These are phyloP conservation scores for Vulpes vulpes DNA, from an alignment of 2,113 vertebrate genomes.

Conservation along the genomic window DNA sequence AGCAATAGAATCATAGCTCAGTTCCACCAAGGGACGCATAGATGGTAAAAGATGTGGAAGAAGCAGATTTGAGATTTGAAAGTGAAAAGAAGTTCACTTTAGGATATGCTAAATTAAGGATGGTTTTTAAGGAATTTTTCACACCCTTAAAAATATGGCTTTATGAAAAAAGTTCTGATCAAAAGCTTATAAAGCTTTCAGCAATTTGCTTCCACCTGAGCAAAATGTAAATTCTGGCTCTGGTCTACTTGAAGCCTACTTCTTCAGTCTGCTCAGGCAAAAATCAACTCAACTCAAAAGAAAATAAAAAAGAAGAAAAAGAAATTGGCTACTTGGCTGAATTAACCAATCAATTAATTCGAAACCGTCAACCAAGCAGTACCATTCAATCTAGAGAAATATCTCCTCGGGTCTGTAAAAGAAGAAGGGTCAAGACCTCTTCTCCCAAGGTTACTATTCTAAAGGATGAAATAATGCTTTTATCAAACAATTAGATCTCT, in stretches of 20 bases:
- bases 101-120: neutral
- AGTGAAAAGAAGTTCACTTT: neutral
- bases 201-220: neutral
- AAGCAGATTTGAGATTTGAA: neutral
- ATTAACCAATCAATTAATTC: slow-evolving; percentile 72
- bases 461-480: slow-evolving; percentile 79
- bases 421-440: slow-evolving; percentile 59
- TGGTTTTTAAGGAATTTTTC: neutral
- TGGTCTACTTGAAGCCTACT: neutral
- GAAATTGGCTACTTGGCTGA: slow-evolving; percentile 61
- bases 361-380: slow-evolving; percentile 49
- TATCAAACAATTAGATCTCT: slow-evolving; percentile 82
- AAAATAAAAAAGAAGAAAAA: neutral
- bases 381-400: slow-evolving; percentile 63
- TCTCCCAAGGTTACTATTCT: slow-evolving; percentile 76
- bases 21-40: neutral
- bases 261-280: neutral
- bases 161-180: neutral
- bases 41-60: neutral
- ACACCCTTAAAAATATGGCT: neutral
- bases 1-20: neutral
- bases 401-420: slow-evolving; percentile 47
- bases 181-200: neutral
- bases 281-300: slow-evolving; percentile 29
- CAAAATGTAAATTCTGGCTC: slow-evolving; percentile 13